phyloP scores from a whole-genome alignment of 2,797 vertebrate species.

The Semotilus atromaculatus region DNA sequence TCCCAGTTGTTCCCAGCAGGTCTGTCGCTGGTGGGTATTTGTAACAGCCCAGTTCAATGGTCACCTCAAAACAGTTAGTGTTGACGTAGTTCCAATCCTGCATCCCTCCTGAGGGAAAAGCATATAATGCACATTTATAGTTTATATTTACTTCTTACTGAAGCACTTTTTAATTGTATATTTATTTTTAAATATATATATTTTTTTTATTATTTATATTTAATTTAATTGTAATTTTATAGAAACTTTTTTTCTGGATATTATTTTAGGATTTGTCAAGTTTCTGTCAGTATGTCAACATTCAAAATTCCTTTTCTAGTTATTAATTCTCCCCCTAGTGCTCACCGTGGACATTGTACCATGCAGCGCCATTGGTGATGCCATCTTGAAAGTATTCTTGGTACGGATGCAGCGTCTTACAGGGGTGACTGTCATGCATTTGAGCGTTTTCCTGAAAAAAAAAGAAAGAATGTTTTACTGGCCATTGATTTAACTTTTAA shows the following conservation, averaged over 20 bases:
- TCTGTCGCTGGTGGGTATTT: constrained; percentile 89
- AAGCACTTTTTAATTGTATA: neutral
- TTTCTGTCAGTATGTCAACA: neutral
- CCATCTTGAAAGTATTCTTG: constrained; percentile 89
- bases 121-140: neutral
- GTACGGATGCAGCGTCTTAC: constrained; percentile 78
- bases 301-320: neutral
- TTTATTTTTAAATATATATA: no score
- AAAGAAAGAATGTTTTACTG: neutral
- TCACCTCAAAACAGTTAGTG: constrained; percentile 98
- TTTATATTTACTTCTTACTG: neutral
- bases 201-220: no score
- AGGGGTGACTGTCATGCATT: constrained; percentile 92
- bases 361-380: constrained; percentile 95
- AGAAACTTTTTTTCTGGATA: neutral
- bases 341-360: constrained; percentile 95
- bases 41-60: constrained; percentile 93
- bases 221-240: no score
- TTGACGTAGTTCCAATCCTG: constrained; percentile 99
- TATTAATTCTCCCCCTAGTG: neutral
- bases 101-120: constrained; percentile 89
- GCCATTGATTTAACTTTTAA: neutral
- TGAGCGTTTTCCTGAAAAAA: constrained; percentile 84
- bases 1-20: no score
- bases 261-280: neutral